A percentile compares a stretch with the other conserved stretches of the same genome.
Conservation (phyloP, 2,888 invertebrate genomes). For the Strigamia crassipes region DNA sequence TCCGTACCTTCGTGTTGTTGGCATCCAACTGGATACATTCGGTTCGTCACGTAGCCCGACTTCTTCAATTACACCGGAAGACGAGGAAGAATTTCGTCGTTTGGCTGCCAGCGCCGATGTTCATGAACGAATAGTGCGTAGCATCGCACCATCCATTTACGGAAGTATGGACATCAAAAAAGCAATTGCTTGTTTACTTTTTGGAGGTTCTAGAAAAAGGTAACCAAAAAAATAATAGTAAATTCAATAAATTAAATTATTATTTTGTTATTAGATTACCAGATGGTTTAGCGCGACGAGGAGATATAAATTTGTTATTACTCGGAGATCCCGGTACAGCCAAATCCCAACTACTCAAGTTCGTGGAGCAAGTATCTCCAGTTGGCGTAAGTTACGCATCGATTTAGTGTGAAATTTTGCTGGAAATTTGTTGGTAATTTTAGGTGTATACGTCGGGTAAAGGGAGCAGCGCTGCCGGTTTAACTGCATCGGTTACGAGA, state of each 20-base stretch:
- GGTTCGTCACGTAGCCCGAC: slow-evolving; percentile 67
- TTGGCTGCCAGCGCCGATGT: slow-evolving; percentile 84
- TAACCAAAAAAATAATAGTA: slow-evolving; percentile 51
- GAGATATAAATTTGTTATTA: slow-evolving; percentile 93
- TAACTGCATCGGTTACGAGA: slow-evolving; percentile 94
- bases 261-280: slow-evolving; percentile 67
- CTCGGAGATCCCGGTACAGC: slow-evolving; percentile 99
- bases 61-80: slow-evolving; percentile 57
- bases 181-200: slow-evolving; percentile 90
- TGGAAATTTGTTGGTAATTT: background rate
- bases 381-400: slow-evolving; percentile 70
- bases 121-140: slow-evolving; percentile 84
- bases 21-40: slow-evolving; percentile 83
- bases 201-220: slow-evolving; percentile 77
- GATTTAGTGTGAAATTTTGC: background rate
- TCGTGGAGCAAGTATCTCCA: slow-evolving; percentile 92
- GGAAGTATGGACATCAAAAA: slow-evolving; percentile 95
- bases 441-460: slow-evolving; percentile 94
- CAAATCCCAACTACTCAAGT: slow-evolving; percentile 97
- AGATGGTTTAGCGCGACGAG: slow-evolving; percentile 91
- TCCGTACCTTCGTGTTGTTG: slow-evolving; percentile 93
- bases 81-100: slow-evolving; percentile 80
- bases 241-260: background rate
- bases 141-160: slow-evolving; percentile 96
- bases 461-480: slow-evolving; percentile 97